Evolutionary conservation across 2,888 invertebrate species (phyloP).

Genomic region (Polydesmus complanatus): DNA sequence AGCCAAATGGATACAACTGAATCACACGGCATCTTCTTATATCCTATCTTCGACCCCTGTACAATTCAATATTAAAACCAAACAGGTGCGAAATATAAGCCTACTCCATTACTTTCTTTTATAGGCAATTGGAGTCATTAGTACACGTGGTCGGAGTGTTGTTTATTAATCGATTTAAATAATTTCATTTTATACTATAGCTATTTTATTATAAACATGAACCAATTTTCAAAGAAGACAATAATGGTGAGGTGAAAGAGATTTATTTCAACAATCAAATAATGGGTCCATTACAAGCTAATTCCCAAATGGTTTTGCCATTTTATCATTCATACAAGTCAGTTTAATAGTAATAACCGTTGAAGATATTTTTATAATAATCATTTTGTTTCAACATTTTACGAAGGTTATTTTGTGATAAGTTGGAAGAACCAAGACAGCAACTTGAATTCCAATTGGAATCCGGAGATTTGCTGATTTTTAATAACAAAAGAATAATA

Average conservation of each 20-base stretch:
- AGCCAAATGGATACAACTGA: slow-evolving; percentile 28
- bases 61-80: slow-evolving; percentile 25
- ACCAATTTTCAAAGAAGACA: slow-evolving; percentile 27
- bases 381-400: neutral
- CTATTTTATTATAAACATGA: slow-evolving; percentile 27
- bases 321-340: slow-evolving; percentile 30
- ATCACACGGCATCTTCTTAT: slow-evolving; percentile 30
- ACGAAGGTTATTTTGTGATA: slow-evolving; percentile 24
- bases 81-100: too few species aligned
- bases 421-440: slow-evolving; percentile 25
- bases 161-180: neutral
- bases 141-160: neutral
- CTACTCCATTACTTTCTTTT: too few species aligned
- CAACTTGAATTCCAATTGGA: slow-evolving; percentile 27
- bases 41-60: slow-evolving; percentile 28
- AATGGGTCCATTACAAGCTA: slow-evolving; percentile 30
- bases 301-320: slow-evolving; percentile 27
- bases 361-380: neutral
- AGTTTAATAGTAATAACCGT: neutral
- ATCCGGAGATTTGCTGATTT: slow-evolving; percentile 31
- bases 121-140: neutral
- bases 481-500: slow-evolving; percentile 28
- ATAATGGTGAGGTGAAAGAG: slow-evolving; percentile 27
- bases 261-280: slow-evolving; percentile 31
- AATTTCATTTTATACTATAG: slow-evolving; percentile 21